Conservation (phyloP, 2,113 vertebrate genomes). For the Labeo rohita region DNA sequence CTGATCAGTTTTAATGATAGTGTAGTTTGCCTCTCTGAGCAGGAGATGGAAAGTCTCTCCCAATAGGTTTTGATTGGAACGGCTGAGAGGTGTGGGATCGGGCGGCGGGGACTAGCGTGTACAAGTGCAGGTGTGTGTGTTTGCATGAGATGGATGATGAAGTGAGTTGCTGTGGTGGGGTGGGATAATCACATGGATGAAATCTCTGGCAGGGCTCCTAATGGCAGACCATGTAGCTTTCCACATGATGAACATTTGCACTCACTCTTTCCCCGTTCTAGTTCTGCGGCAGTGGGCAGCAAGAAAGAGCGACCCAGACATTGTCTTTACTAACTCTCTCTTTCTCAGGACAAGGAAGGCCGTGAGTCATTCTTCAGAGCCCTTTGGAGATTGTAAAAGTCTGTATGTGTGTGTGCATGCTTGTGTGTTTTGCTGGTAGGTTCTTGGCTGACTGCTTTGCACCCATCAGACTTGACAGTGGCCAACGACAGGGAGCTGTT, state of each 20-base stretch:
- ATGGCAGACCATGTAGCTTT: constrained; percentile 44
- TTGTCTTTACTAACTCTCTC: constrained; percentile 2
- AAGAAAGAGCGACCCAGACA: constrained; percentile 1
- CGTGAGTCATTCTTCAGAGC: constrained; percentile 38
- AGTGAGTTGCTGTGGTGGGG: constrained; percentile 40
- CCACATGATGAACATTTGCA: constrained; percentile 21
- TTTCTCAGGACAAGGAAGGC: constrained; percentile 36
- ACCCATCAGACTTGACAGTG: constrained; percentile 47
- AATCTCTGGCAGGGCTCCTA: constrained; percentile 49
- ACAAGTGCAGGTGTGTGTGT: constrained; percentile 34
- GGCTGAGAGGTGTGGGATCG: not conserved
- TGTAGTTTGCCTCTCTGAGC: constrained; percentile 42
- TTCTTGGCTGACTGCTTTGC: constrained; percentile 41
- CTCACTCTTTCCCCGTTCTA: constrained; percentile 19
- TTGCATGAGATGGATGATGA: constrained; percentile 38
- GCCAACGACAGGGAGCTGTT: constrained; percentile 28
- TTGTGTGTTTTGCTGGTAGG: constrained; percentile 30
- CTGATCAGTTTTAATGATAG: constrained; percentile 55
- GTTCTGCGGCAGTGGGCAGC: not conserved
- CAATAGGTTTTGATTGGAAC: constrained; percentile 39
- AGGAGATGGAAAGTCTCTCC: constrained; percentile 34
- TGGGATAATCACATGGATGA: constrained; percentile 47
- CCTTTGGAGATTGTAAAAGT: constrained; percentile 33
- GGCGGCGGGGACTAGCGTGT: not conserved
- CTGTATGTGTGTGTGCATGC: constrained; percentile 21